A percentile compares a stretch with the other conserved stretches of the same genome.
phyloP scores from a whole-genome alignment of 2,797 vertebrate genomes.

The Pogonophryne albipinna region DNA sequence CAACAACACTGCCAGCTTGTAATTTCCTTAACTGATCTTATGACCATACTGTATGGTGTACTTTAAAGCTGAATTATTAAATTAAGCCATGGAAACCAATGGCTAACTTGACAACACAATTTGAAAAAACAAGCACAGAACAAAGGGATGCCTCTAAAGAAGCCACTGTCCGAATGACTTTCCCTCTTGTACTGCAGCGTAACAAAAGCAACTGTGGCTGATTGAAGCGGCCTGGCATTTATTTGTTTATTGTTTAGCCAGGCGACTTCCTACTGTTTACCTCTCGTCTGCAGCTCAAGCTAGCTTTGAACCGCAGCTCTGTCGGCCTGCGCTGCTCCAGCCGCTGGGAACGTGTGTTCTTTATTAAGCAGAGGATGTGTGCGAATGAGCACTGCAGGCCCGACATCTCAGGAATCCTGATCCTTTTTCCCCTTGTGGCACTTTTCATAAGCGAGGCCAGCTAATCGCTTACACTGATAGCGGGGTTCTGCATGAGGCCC shows the following conservation, averaged over 20 bases:
- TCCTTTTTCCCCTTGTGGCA: conserved; percentile 66
- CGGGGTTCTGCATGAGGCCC: conserved; percentile 51
- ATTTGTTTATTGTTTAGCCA: conserved; percentile 55
- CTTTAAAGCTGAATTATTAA: not conserved
- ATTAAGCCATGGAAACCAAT: conserved; percentile 12
- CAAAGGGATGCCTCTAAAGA: conserved; percentile 29
- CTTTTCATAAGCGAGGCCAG: conserved; percentile 67
- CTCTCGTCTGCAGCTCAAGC: conserved; percentile 2
- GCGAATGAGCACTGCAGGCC: conserved; percentile 70
- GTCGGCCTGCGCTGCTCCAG: conserved; percentile 30
- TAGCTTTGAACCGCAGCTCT: conserved; percentile 49
- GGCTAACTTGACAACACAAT: conserved; percentile 34
- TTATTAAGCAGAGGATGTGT: conserved; percentile 81
- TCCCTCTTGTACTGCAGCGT: not conserved
- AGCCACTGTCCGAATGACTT: not conserved
- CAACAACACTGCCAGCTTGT: too few relatives aligned
- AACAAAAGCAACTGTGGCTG: conserved; percentile 18
- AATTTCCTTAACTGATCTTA: too few relatives aligned
- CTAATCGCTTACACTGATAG: conserved; percentile 74
- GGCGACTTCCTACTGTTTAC: conserved; percentile 34
- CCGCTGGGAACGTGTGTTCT: conserved; percentile 74
- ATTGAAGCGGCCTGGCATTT: conserved; percentile 35
- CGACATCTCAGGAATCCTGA: conserved; percentile 78
- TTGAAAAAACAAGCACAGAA: not conserved
- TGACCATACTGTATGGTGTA: too few relatives aligned